These are phyloP conservation scores for Wasmannia auropunctata DNA, from an alignment of 1,140 invertebrate species.

Conservation along the genomic window DNA sequence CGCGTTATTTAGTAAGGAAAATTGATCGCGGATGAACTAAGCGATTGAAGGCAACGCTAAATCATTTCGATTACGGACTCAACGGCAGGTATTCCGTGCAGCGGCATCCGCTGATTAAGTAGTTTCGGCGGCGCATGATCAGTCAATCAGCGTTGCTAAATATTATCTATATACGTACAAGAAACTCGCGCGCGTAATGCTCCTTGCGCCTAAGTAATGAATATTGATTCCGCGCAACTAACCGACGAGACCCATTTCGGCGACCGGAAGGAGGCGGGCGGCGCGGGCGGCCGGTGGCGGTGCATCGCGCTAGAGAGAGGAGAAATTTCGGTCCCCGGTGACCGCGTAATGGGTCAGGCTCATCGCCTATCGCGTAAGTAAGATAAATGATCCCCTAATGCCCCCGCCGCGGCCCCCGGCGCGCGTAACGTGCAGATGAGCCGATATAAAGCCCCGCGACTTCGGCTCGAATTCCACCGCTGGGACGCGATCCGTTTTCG, in stretches of 20 bases:
- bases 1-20: background rate
- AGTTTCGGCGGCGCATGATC: slow-evolving; percentile 42
- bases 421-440: slow-evolving; percentile 59
- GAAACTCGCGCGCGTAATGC: slow-evolving; percentile 1
- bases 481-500: slow-evolving; percentile 53
- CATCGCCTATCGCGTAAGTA: slow-evolving; percentile 72
- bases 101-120: background rate
- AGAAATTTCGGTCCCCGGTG: slow-evolving; percentile 70
- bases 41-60: background rate
- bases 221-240: slow-evolving; percentile 69
- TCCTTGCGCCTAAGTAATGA: slow-evolving; percentile 66
- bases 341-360: slow-evolving; percentile 68
- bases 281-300: background rate
- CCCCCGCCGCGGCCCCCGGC: slow-evolving; percentile 58
- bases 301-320: slow-evolving; percentile 49
- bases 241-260: slow-evolving; percentile 48
- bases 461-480: slow-evolving; percentile 53
- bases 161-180: slow-evolving; percentile 57
- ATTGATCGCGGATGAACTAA: background rate
- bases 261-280: slow-evolving; percentile 19
- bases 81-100: background rate
- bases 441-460: slow-evolving; percentile 60
- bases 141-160: slow-evolving; percentile 67
- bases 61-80: background rate
- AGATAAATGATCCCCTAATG: slow-evolving; percentile 75